Conservation (phyloP, 1,140 invertebrate genomes). For the Hylaeus anthracinus region DNA sequence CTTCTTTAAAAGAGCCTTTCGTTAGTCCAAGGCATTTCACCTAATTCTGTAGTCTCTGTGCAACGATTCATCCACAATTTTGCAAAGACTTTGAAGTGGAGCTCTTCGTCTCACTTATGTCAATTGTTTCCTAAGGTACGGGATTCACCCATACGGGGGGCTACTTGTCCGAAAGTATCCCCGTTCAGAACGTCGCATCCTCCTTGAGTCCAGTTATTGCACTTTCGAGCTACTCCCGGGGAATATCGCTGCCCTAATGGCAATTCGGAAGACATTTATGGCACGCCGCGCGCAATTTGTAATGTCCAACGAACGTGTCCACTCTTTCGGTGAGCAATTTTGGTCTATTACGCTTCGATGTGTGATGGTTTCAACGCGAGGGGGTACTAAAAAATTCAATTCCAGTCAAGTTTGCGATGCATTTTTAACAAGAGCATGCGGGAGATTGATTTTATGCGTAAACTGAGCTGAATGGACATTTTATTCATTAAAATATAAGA, state of each 20-base stretch:
- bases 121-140: slow-evolving; percentile 7
- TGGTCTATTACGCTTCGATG: background rate
- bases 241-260: background rate
- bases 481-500: background rate
- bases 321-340: background rate
- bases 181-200: background rate
- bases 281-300: background rate
- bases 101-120: slow-evolving; percentile 9
- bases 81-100: background rate
- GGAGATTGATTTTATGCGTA: too few species aligned
- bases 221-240: background rate
- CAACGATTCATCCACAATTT: background rate
- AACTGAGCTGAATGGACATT: background rate
- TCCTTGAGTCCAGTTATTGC: slow-evolving; percentile 1
- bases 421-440: too few species aligned
- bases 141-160: background rate
- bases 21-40: too few species aligned
- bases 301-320: background rate
- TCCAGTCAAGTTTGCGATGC: too few species aligned
- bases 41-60: too few species aligned
- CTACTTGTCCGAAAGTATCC: slow-evolving; percentile 9
- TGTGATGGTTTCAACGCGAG: background rate
- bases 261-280: slow-evolving; percentile 12
- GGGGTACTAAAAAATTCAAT: background rate
- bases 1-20: too few species aligned